Conservation (phyloP, 2,113 vertebrate species). For the Harpagus bidentatus region DNA sequence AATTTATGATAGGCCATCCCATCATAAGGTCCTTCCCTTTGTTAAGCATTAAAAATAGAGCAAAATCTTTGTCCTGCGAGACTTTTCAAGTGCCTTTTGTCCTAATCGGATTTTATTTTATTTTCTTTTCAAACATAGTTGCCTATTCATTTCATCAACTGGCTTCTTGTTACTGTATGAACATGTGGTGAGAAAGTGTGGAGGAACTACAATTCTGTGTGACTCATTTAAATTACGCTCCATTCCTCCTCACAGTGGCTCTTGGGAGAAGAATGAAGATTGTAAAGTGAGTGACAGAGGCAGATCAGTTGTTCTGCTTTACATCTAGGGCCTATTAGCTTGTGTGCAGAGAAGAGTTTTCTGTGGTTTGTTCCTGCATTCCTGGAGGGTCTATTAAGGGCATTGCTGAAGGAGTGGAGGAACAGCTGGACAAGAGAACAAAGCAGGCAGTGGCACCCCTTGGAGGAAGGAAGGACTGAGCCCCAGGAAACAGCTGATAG, state of each 20-base stretch:
- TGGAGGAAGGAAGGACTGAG: constrained; percentile 75
- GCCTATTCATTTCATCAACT: background rate
- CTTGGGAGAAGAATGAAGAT: background rate
- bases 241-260: background rate
- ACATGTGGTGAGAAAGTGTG: background rate
- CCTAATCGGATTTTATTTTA: background rate
- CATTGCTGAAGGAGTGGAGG: constrained; percentile 69
- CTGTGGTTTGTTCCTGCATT: constrained; percentile 64
- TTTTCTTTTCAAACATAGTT: background rate
- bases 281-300: background rate
- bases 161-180: background rate
- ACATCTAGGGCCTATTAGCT: background rate
- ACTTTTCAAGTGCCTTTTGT: background rate
- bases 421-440: constrained; percentile 79
- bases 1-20: background rate
- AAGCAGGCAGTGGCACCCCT: constrained; percentile 77
- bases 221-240: background rate
- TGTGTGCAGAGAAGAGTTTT: background rate
- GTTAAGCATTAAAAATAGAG: background rate
- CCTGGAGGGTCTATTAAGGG: constrained; percentile 74
- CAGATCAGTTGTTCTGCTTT: background rate
- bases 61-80: background rate
- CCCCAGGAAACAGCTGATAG: constrained; percentile 79
- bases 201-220: background rate
- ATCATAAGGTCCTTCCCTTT: background rate